Conservation (phyloP, 1,140 invertebrate genomes). For the Cylas formicarius region DNA sequence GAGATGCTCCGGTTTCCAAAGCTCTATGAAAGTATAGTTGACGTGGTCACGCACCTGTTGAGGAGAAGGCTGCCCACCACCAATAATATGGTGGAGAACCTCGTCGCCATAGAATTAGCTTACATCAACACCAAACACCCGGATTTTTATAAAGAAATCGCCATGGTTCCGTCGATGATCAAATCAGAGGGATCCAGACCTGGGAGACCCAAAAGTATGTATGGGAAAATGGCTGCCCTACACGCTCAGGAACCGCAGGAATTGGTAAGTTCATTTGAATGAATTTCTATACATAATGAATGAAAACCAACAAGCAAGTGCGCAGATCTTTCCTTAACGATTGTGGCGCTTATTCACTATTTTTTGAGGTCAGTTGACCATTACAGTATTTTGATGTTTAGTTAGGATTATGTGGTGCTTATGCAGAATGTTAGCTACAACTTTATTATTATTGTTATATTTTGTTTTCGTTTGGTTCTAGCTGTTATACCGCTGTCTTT, state of each 20-base stretch:
- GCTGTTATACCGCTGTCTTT: too few species aligned
- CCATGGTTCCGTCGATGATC: conserved; percentile 69
- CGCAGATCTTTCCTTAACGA: too few species aligned
- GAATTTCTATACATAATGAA: too few species aligned
- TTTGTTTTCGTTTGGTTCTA: too few species aligned
- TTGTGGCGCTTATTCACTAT: too few species aligned
- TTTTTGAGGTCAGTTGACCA: too few species aligned
- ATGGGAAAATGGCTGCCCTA: conserved; percentile 23
- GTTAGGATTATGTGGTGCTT: too few species aligned
- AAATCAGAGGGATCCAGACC: conserved; percentile 46
- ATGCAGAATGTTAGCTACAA: too few species aligned
- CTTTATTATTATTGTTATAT: too few species aligned
- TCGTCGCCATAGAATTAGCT: conserved; percentile 94
- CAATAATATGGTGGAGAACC: conserved; percentile 94
- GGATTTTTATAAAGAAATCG: conserved; percentile 94
- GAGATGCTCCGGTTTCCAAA: conserved; percentile 98
- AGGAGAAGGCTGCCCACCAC: conserved; percentile 85
- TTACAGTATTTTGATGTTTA: too few species aligned
- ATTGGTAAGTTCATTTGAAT: conserved; percentile 21
- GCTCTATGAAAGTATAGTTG: conserved; percentile 91
- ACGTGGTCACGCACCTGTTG: conserved; percentile 93
- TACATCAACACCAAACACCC: conserved; percentile 99
- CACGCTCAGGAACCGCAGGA: conserved; percentile 11
- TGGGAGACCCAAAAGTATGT: conserved; percentile 37
- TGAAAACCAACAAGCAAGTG: too few species aligned